Evolutionary conservation across 1,140 invertebrate genomes (phyloP).

Genomic region (Bombus breviceps): DNA sequence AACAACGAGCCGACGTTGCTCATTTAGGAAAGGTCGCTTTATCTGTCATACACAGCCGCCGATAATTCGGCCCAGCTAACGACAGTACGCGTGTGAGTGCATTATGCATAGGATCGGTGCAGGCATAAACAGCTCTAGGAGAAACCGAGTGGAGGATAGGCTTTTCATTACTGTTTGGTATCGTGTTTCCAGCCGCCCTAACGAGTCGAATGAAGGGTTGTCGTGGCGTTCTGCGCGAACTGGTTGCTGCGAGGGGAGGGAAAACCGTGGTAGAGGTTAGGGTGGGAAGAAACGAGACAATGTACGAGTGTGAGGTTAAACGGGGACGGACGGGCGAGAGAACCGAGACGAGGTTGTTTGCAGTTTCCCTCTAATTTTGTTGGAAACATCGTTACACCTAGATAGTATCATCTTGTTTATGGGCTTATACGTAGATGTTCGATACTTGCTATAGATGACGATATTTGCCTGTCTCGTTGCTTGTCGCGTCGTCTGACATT

Average conservation of each 20-base stretch:
- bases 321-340: constrained; percentile 72
- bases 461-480: background rate
- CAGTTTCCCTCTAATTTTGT: constrained; percentile 79
- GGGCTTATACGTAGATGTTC: constrained; percentile 74
- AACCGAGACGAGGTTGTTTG: constrained; percentile 76
- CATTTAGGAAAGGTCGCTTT: constrained; percentile 63
- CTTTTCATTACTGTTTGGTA: constrained; percentile 77
- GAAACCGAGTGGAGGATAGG: constrained; percentile 70
- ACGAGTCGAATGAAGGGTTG: constrained; percentile 77
- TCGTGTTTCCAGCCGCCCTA: constrained; percentile 74
- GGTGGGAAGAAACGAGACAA: background rate
- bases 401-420: constrained; percentile 78
- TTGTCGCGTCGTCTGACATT: constrained; percentile 51
- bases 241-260: constrained; percentile 45
- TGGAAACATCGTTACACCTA: constrained; percentile 77
- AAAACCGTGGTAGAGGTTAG: background rate
- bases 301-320: constrained; percentile 67
- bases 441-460: constrained; percentile 26
- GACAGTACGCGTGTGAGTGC: constrained; percentile 32
- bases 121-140: constrained; percentile 66
- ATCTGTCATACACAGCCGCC: constrained; percentile 67
- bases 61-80: constrained; percentile 47
- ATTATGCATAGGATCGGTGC: constrained; percentile 61
- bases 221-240: constrained; percentile 67
- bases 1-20: constrained; percentile 61